Conservation (phyloP, 2,888 invertebrate genomes). For the Flexamia atlantica region DNA sequence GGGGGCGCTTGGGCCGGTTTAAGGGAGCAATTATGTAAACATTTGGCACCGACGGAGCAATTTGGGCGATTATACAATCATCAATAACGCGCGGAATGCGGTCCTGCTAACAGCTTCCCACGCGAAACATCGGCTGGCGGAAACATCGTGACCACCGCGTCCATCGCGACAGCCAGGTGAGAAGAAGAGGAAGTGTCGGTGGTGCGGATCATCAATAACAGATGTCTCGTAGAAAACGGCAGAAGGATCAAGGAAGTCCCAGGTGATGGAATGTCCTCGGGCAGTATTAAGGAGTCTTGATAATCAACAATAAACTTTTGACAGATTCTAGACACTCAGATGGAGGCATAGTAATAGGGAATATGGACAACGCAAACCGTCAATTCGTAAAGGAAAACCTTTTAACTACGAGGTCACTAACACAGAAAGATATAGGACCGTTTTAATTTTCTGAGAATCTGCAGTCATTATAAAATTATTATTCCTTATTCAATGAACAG, state of each 20-base stretch:
- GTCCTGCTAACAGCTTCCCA: neutral
- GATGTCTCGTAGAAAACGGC: neutral
- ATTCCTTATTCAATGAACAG: no score
- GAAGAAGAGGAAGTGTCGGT: no score
- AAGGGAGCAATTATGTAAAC: constrained; percentile 26
- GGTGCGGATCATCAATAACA: neutral
- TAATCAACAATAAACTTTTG: no score
- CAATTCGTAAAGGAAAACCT: no score
- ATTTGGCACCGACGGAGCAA: constrained; percentile 26
- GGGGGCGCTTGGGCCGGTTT: neutral
- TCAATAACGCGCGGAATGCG: neutral
- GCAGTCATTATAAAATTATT: no score
- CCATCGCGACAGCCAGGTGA: neutral
- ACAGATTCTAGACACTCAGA: no score
- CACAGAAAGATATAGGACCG: no score
- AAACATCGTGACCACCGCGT: neutral
- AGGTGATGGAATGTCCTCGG: neutral
- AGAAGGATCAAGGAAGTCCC: neutral
- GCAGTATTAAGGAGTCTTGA: no score
- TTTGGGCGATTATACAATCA: neutral
- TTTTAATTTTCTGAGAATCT: no score
- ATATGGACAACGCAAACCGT: no score
- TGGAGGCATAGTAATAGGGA: no score
- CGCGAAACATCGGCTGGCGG: neutral
- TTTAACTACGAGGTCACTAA: no score